Percentiles rank a stretch among this genome's conserved stretches.
Conservation (phyloP, 1,140 invertebrate species). For the Magallana ariakensis region DNA sequence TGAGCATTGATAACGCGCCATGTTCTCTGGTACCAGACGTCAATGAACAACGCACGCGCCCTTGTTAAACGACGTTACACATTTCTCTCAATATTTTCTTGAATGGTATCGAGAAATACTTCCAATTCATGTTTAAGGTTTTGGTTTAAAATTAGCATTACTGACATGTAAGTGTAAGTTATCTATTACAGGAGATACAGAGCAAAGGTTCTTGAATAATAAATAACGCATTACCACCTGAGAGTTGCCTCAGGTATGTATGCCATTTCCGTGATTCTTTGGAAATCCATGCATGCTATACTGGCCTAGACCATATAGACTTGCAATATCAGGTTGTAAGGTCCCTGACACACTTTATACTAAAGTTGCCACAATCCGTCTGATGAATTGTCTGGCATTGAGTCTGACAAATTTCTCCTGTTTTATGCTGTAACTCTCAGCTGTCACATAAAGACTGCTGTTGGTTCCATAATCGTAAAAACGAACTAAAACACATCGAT, state of each 20-base stretch:
- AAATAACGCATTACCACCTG: neutral
- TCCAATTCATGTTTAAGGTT: neutral
- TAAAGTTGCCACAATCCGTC: too few species aligned
- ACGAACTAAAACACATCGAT: too few species aligned
- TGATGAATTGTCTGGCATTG: too few species aligned
- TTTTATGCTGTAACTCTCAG: too few species aligned
- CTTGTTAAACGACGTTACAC: neutral
- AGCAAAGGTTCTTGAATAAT: too few species aligned
- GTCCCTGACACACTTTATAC: too few species aligned
- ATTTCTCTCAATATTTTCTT: too few species aligned
- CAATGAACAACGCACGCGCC: constrained; percentile 15
- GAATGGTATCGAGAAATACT: neutral
- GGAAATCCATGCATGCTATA: neutral
- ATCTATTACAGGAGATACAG: too few species aligned
- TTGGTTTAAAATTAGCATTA: neutral
- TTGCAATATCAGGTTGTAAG: too few species aligned
- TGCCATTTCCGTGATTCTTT: neutral
- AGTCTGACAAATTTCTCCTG: too few species aligned
- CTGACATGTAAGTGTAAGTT: neutral
- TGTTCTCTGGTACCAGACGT: neutral
- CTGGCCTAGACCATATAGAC: neutral
- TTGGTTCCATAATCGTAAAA: too few species aligned
- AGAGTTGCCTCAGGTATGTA: neutral
- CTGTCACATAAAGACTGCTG: too few species aligned
- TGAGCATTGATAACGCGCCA: neutral